Evolutionary conservation across 2,888 invertebrate genomes (phyloP).

Genomic region (Agriopis marginaria): DNA sequence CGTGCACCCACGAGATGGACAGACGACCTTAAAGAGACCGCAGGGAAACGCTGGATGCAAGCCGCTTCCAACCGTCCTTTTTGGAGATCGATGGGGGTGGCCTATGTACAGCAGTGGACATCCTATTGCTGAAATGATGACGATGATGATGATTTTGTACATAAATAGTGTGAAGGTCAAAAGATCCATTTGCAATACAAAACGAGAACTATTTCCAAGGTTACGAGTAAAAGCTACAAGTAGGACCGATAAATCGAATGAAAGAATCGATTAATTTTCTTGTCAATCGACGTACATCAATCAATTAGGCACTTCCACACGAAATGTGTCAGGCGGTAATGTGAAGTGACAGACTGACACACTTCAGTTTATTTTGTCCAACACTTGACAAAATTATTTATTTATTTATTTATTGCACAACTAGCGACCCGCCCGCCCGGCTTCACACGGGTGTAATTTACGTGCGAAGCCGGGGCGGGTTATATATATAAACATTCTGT

Average conservation of each 20-base stretch:
- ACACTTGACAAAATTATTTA: neutral
- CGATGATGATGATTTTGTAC: neutral
- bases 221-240: slow-evolving; percentile 1
- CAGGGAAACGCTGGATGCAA: too few species aligned
- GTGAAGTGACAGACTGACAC: slow-evolving; percentile 19
- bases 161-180: neutral
- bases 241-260: slow-evolving; percentile 36
- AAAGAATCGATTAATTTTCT: slow-evolving; percentile 42
- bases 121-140: too few species aligned
- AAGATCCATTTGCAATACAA: neutral
- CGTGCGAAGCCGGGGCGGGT: too few species aligned
- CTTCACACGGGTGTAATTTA: too few species aligned
- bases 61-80: too few species aligned
- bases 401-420: neutral
- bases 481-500: too few species aligned
- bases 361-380: neutral
- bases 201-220: neutral
- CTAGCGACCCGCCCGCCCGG: too few species aligned
- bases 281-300: slow-evolving; percentile 44
- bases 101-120: too few species aligned
- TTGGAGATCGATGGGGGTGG: too few species aligned
- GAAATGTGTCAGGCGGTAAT: slow-evolving; percentile 17
- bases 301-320: slow-evolving; percentile 34
- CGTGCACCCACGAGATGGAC: too few species aligned
- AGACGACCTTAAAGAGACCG: too few species aligned